These are phyloP conservation scores for Trypoxylus dichotomus DNA, from an alignment of 1,140 invertebrate genomes.

Conservation along the genomic window DNA sequence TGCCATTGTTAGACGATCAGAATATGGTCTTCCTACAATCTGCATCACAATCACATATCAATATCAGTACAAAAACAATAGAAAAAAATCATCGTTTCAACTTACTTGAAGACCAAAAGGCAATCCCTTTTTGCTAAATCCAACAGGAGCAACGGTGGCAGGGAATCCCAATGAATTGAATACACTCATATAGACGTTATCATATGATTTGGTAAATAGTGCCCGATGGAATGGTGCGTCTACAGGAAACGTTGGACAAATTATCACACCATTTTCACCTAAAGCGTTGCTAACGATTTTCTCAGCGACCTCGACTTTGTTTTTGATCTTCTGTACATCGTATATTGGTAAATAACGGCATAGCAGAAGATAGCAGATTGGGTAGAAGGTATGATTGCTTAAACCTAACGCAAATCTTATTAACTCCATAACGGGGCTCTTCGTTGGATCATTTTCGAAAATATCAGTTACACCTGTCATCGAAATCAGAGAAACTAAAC, in stretches of 20 bases:
- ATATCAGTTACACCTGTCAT: not conserved
- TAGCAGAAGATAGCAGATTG: not conserved
- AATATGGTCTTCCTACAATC: not conserved
- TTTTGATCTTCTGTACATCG: slow-evolving; percentile 4
- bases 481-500: not conserved
- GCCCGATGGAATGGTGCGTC: slow-evolving; percentile 87
- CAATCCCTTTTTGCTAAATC: slow-evolving; percentile 79
- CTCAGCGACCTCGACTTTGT: not conserved
- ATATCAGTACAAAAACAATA: not conserved
- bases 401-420: not conserved
- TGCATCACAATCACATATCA: not conserved
- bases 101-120: slow-evolving; percentile 90
- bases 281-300: slow-evolving; percentile 62
- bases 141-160: slow-evolving; percentile 84
- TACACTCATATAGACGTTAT: slow-evolving; percentile 88
- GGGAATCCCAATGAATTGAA: slow-evolving; percentile 90
- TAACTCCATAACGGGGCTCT: not conserved
- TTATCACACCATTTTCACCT: slow-evolving; percentile 81
- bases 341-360: not conserved
- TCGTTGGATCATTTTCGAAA: not conserved
- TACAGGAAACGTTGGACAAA: slow-evolving; percentile 90
- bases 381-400: not conserved
- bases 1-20: not conserved
- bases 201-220: slow-evolving; percentile 79
- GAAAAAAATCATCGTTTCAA: not conserved